Evolutionary conservation across 2,113 vertebrate genomes (phyloP).

Genomic region (Boulengeromyrus knoepffleri): DNA sequence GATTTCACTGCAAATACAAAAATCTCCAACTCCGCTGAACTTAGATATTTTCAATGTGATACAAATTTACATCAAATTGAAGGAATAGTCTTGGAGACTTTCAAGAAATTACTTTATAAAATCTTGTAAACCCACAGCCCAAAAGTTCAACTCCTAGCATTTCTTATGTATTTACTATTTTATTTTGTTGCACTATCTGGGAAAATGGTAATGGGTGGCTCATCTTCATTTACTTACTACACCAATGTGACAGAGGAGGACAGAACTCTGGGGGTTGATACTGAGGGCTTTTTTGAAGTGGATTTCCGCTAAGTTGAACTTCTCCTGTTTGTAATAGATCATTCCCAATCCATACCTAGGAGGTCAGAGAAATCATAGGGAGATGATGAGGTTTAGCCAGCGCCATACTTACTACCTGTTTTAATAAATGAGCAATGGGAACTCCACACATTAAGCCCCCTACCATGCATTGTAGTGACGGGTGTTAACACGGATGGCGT

Average conservation of each 20-base stretch:
- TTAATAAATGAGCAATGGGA: neutral
- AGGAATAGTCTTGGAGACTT: neutral
- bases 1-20: neutral
- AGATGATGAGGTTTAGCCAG: neutral
- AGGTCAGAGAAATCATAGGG: neutral
- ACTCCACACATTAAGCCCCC: conserved; percentile 24
- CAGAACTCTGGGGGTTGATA: conserved; percentile 97
- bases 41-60: neutral
- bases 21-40: neutral
- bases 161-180: neutral
- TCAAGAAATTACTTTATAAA: neutral
- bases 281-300: conserved; percentile 97
- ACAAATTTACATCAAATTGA: neutral
- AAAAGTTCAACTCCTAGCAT: neutral
- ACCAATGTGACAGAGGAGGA: conserved; percentile 94
- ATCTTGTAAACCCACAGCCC: neutral
- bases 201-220: neutral
- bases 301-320: conserved; percentile 96
- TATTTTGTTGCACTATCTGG: neutral
- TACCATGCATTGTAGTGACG: conserved; percentile 95
- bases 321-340: conserved; percentile 99
- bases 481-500: conserved; percentile 90
- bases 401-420: neutral
- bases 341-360: conserved; percentile 93
- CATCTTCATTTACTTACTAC: conserved; percentile 68